phyloP scores from a whole-genome alignment of 2,113 vertebrate species.

The Haplochromis vanheusdeni region DNA sequence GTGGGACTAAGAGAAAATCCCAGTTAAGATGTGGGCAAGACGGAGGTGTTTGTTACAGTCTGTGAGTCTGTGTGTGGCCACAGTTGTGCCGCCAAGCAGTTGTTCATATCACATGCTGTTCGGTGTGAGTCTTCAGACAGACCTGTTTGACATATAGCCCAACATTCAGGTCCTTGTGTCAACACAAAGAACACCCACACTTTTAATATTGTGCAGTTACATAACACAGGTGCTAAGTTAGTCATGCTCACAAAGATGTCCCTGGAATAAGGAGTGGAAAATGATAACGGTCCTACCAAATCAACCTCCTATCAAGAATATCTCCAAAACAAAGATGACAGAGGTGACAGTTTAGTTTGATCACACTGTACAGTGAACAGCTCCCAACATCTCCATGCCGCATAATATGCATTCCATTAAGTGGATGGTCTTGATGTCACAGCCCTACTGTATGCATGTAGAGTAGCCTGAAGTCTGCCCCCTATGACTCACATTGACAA shows the following conservation, averaged over 20 bases:
- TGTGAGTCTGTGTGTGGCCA: background rate
- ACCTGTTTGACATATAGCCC: background rate
- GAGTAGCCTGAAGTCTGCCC: background rate
- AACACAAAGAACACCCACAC: background rate
- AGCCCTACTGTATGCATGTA: slow-evolving; percentile 3
- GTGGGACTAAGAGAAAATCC: background rate
- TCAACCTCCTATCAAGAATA: background rate
- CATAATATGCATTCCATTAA: slow-evolving; percentile 43
- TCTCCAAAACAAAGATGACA: background rate
- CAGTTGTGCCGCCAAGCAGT: background rate
- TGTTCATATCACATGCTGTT: slow-evolving; percentile 18
- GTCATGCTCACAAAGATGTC: background rate
- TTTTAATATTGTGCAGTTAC: background rate
- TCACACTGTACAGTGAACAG: background rate
- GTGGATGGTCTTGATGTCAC: slow-evolving; percentile 20
- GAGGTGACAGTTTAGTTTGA: background rate
- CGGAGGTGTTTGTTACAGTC: background rate
- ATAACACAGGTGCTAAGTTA: background rate
- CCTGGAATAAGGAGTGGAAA: background rate
- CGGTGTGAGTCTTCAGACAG: background rate
- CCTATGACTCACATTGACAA: slow-evolving; percentile 12
- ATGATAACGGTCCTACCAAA: background rate
- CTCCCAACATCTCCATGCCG: slow-evolving; percentile 25
- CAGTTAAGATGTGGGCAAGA: background rate
- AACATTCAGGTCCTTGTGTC: slow-evolving; percentile 32